Conservation (phyloP, 2,113 vertebrate genomes). For the Pheucticus melanocephalus region DNA sequence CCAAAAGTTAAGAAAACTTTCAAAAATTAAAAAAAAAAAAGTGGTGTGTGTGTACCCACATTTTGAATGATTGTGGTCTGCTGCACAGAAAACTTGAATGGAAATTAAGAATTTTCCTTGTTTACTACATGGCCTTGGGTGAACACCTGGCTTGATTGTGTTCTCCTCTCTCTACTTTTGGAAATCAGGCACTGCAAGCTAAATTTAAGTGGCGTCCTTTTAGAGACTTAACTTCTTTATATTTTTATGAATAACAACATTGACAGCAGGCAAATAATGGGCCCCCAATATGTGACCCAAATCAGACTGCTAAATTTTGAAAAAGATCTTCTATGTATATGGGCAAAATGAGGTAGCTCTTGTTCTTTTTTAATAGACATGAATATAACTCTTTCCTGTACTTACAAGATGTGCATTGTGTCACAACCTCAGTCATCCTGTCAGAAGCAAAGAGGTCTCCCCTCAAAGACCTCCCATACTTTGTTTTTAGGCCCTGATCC, state of each 20-base stretch:
- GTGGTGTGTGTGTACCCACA: background rate
- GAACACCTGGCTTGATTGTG: background rate
- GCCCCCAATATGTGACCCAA: background rate
- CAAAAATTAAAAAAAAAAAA: background rate
- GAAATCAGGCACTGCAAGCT: background rate
- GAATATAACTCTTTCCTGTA: background rate
- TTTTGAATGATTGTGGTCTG: background rate
- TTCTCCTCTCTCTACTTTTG: background rate
- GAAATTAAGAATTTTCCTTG: background rate
- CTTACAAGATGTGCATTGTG: background rate
- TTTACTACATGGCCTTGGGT: background rate
- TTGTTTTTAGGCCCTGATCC: background rate
- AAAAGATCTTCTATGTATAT: background rate
- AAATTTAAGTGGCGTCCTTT: background rate
- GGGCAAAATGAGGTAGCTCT: background rate
- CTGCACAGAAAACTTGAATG: background rate
- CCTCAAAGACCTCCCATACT: background rate
- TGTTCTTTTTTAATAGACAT: background rate
- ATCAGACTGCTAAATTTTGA: background rate
- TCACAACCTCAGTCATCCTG: background rate
- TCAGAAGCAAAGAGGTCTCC: background rate
- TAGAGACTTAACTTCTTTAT: background rate
- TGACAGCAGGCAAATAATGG: background rate
- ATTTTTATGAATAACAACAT: background rate
- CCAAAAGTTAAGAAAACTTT: background rate